Percentiles rank a stretch among this genome's conserved stretches.
These are phyloP conservation scores for Gonioctena quinquepunctata DNA, from an alignment of 1,140 invertebrate genomes.

Conservation along the genomic window DNA sequence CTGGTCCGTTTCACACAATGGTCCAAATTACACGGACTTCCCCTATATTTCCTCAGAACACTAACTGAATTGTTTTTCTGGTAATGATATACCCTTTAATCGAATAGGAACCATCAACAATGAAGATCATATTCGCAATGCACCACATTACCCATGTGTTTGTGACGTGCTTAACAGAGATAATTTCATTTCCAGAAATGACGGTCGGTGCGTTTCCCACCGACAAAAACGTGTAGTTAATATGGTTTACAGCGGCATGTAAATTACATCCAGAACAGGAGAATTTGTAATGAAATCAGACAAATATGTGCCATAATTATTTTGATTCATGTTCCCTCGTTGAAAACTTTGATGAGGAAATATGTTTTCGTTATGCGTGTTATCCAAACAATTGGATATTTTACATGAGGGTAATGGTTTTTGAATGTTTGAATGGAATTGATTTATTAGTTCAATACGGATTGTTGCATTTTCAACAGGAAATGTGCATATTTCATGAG, in stretches of 20 bases:
- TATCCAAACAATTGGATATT: not conserved
- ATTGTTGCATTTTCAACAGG: no score
- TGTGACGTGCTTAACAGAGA: not conserved
- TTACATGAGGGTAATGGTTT: not conserved
- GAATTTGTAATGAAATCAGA: not conserved
- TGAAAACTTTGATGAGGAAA: not conserved
- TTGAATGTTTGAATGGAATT: not conserved
- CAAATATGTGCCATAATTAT: not conserved
- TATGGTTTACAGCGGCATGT: not conserved
- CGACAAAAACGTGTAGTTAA: not conserved
- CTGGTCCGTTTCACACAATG: no score
- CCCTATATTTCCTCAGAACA: no score
- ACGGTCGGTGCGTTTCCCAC: not conserved
- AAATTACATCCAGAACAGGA: not conserved
- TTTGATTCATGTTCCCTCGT: not conserved
- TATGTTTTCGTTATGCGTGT: not conserved
- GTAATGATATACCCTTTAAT: no score
- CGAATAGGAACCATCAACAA: no score
- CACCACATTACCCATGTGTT: not conserved
- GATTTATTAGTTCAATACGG: not conserved
- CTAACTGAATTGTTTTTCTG: no score
- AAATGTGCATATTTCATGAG: no score
- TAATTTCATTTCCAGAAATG: not conserved
- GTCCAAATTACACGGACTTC: no score
- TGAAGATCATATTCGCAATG: not conserved